Evolutionary conservation across 2,888 invertebrate species (phyloP).

Genomic region (Chrysina gloriosa): DNA sequence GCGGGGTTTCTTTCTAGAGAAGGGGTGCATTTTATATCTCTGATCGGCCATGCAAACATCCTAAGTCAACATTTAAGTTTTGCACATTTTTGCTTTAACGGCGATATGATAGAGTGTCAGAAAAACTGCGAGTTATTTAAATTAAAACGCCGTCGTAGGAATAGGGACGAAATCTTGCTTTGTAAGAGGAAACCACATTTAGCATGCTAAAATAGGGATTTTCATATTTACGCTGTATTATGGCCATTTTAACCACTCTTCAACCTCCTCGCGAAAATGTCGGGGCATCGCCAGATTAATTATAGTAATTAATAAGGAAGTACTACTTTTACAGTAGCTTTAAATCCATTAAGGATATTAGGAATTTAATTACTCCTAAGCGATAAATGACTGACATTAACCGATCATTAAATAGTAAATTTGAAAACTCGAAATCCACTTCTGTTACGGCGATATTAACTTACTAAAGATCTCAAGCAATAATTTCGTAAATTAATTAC

Average conservation of each 20-base stretch:
- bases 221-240: neutral
- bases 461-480: no score
- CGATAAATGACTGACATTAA: slow-evolving; percentile 16
- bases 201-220: slow-evolving; percentile 10
- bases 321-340: slow-evolving; percentile 12
- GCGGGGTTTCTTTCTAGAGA: neutral
- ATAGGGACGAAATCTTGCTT: neutral
- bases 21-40: slow-evolving; percentile 18
- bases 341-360: slow-evolving; percentile 27
- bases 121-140: slow-evolving; percentile 13
- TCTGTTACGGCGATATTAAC: no score
- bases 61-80: slow-evolving; percentile 33
- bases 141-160: neutral
- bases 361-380: slow-evolving; percentile 11
- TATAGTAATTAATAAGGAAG: slow-evolving; percentile 10
- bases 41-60: slow-evolving; percentile 16
- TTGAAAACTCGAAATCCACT: slow-evolving; percentile 1
- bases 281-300: slow-evolving; percentile 1
- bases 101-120: neutral
- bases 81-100: slow-evolving; percentile 27
- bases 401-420: slow-evolving; percentile 20
- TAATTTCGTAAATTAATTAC: no score
- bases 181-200: neutral
- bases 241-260: neutral
- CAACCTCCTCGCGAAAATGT: neutral